Base-by-base conservation (phyloP, 35 echinoderm and acorn worm species). In the Holothuria glaberrima region DNA sequence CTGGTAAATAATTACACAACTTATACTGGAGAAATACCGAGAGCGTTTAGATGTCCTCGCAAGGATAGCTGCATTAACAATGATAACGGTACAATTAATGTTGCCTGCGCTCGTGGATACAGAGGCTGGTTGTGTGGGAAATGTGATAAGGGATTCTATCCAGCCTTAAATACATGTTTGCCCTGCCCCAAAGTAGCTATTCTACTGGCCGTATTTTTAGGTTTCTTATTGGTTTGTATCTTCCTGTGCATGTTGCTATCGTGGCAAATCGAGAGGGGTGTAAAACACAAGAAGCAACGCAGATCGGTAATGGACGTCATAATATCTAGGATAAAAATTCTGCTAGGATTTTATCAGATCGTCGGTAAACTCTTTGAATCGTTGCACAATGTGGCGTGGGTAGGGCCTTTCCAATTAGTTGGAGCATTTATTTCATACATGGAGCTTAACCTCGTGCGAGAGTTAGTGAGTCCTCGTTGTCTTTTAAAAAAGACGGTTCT, bases 11-110 rank as follows among this genome's bases (percentile, higher is more conserved):
- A 24, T 5, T 3, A 10, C 12, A 78, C 38, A 24, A 78, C 24
- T 48, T 78, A 78, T 50, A 12, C 2, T 52, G 36, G 38, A 22
- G 21, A 48, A 45, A 78, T 78, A 48, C 74, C 74, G 17, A 78
- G 50, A 5, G 74, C 14, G 6, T 50, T 78, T 9, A 41, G 20
- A 48, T 78, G 74, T 28, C 19, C 50, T 21, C 44, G 74, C n/a
- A 78, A 78, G 38, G 7, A 78, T 41, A 78, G 74, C 19, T 78
- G 74, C 38, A 78, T 78, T n/a, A 78, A 78, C 74, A 78, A 78
- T 48, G n/a, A n/a, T 28, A 12, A 2, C 9, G 17, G 1, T 48
- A 35, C 44, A 12, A 35, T 78, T 21, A 52, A 0, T 6, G 50
- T 48, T 17, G 21, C 16, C 0, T 78, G 74, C 21, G 41, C 20